Conservation (phyloP, 2,888 invertebrate species). For the Ectemnius lituratus region DNA sequence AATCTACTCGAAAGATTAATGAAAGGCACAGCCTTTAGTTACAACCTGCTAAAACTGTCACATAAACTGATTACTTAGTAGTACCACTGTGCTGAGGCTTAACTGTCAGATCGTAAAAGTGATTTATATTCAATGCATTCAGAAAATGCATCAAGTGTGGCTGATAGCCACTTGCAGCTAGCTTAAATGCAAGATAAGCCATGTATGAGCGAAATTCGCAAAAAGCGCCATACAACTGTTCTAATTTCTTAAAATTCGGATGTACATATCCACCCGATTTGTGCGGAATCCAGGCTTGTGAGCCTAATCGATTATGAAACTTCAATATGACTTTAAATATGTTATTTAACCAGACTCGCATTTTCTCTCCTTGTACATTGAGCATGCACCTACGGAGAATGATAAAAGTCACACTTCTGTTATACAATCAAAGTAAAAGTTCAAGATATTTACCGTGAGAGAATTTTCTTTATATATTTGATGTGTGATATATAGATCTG, state of each 20-base stretch:
- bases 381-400: slow-evolving; percentile 81
- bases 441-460: slow-evolving; percentile 80
- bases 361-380: slow-evolving; percentile 84
- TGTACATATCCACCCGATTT: slow-evolving; percentile 79
- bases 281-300: slow-evolving; percentile 80
- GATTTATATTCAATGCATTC: slow-evolving; percentile 84
- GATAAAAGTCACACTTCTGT: not conserved
- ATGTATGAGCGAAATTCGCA: slow-evolving; percentile 82
- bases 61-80: too few species aligned
- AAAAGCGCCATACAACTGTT: slow-evolving; percentile 82
- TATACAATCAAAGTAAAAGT: not conserved
- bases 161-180: slow-evolving; percentile 84
- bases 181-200: slow-evolving; percentile 82
- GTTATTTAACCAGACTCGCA: slow-evolving; percentile 85
- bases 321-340: slow-evolving; percentile 86
- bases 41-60: too few species aligned
- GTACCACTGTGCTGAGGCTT: too few species aligned
- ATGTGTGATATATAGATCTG: slow-evolving; percentile 86
- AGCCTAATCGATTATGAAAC: slow-evolving; percentile 82
- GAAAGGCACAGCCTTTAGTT: too few species aligned
- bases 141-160: slow-evolving; percentile 83
- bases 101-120: slow-evolving; percentile 68
- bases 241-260: slow-evolving; percentile 80
- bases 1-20: too few species aligned
- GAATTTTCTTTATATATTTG: slow-evolving; percentile 86